Conservation (phyloP, 92 coral and sea anemone species). For the Umimayanthus chanpuru region DNA sequence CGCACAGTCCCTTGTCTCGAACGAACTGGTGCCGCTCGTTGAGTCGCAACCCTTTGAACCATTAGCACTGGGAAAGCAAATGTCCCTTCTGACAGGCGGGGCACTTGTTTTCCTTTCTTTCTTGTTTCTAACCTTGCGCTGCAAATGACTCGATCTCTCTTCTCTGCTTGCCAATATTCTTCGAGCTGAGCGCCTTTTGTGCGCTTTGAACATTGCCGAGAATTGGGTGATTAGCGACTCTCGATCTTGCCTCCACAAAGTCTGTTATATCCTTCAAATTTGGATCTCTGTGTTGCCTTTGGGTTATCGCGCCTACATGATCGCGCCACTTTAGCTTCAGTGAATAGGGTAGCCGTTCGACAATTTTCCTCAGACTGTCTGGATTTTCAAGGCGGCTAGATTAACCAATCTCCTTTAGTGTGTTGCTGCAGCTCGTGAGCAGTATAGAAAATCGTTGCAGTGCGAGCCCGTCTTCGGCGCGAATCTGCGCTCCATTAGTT, state of each 20-base stretch:
- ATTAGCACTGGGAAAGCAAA: constrained; percentile 50
- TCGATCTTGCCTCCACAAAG: constrained; percentile 28
- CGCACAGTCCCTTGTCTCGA: constrained; percentile 51
- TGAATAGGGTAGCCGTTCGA: too few species aligned
- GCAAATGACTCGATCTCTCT: neutral
- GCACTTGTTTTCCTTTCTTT: constrained; percentile 43
- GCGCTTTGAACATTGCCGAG: neutral
- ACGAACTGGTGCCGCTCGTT: constrained; percentile 49
- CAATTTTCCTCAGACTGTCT: too few species aligned
- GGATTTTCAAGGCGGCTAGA: too few species aligned
- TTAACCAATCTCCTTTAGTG: too few species aligned
- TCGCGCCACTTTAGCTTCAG: too few species aligned
- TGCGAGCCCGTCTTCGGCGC: too few species aligned
- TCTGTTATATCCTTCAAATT: constrained; percentile 22
- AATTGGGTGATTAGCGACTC: too few species aligned
- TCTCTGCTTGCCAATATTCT: neutral
- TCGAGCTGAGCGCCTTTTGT: neutral
- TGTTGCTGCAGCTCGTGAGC: too few species aligned
- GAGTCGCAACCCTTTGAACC: constrained; percentile 41
- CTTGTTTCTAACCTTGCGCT: neutral
- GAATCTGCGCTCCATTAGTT: too few species aligned
- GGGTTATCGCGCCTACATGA: neutral
- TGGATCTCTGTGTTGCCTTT: constrained; percentile 6
- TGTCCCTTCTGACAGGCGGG: constrained; percentile 51
- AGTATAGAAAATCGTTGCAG: too few species aligned